phyloP scores from a whole-genome alignment of 2,113 vertebrate species.

The Artemisiospiza belli region DNA sequence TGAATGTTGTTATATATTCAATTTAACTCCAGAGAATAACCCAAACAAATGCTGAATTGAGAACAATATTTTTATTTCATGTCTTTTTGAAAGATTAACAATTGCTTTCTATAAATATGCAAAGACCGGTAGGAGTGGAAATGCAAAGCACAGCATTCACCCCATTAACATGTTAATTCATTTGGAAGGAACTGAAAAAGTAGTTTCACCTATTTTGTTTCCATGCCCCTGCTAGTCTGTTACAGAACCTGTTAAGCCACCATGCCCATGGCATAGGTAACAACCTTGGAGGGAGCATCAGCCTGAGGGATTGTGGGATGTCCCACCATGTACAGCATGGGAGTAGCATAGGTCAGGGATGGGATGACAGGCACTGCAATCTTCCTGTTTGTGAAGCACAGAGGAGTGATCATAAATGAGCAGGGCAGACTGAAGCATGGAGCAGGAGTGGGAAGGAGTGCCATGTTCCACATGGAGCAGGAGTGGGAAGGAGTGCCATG shows the following conservation, averaged over 20 bases:
- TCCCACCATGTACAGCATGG: not conserved
- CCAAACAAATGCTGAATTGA: not conserved
- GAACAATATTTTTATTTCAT: not conserved
- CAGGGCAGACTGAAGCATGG: not conserved
- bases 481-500: not conserved
- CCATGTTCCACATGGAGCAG: accelerated
- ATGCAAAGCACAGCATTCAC: not conserved
- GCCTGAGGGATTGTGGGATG: accelerated
- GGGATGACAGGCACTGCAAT: not conserved
- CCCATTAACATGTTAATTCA: not conserved
- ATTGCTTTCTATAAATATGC: not conserved
- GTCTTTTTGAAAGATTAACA: not conserved
- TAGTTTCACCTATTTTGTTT: not conserved
- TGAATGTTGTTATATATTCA: not conserved
- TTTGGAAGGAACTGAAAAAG: not conserved
- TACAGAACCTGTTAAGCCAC: constrained; percentile 25
- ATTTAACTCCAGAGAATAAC: not conserved
- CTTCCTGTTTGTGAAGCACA: not conserved
- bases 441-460: not conserved
- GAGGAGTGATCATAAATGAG: not conserved
- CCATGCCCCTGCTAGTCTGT: not conserved
- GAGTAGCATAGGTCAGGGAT: not conserved
- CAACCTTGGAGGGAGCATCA: not conserved
- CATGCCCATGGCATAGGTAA: accelerated
- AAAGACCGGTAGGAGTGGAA: not conserved